These are phyloP conservation scores for Scalopus aquaticus DNA, from an alignment of 2,113 vertebrate genomes.

Conservation along the genomic window DNA sequence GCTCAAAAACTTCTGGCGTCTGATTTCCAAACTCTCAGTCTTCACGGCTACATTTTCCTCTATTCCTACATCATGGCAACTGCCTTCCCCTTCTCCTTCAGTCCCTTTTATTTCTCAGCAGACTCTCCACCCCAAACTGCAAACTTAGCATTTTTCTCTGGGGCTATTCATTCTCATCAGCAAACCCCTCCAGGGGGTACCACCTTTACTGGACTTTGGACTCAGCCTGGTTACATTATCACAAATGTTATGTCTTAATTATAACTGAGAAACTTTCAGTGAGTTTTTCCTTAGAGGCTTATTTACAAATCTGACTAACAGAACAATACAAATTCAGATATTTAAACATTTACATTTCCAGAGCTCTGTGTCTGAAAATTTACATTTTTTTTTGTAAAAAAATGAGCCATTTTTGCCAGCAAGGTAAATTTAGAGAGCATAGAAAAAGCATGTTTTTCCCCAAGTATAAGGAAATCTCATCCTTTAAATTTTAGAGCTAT, in stretches of 20 bases:
- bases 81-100: too few species aligned
- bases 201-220: too few species aligned
- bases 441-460: not conserved
- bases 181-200: too few species aligned
- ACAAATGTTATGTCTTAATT: not conserved
- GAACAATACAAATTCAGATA: conserved; percentile 12
- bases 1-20: too few species aligned
- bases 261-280: not conserved
- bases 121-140: too few species aligned
- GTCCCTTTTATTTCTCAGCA: too few species aligned
- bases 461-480: not conserved
- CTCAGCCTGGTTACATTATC: not conserved
- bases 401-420: not conserved
- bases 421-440: not conserved
- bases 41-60: too few species aligned
- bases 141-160: too few species aligned
- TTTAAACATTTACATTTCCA: conserved; percentile 25
- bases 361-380: not conserved
- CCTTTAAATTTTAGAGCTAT: not conserved
- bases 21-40: too few species aligned
- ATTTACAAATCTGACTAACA: not conserved
- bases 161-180: too few species aligned
- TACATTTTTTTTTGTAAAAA: not conserved
- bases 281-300: not conserved
- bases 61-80: too few species aligned